These are phyloP conservation scores for Callorhinus ursinus DNA, from an alignment of 2,113 vertebrate species.

Conservation along the genomic window DNA sequence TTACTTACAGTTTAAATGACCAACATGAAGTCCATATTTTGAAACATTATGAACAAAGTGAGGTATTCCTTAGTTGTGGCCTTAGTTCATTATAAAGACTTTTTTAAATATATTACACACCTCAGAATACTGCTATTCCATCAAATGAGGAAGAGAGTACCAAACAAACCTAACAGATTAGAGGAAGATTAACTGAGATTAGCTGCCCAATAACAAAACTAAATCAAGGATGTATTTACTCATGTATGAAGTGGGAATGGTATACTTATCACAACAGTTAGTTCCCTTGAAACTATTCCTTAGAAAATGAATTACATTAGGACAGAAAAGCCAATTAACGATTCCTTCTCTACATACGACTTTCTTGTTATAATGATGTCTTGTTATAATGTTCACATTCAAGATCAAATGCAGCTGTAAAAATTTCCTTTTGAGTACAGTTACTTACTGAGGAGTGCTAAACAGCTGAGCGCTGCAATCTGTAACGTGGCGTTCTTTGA, in stretches of 20 bases:
- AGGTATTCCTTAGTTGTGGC: background rate
- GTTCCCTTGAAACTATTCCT: background rate
- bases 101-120: background rate
- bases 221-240: background rate
- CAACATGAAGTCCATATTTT: background rate
- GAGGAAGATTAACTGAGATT: background rate
- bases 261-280: background rate
- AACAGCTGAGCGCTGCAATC: constrained; percentile 90
- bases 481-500: constrained; percentile 90
- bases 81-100: background rate
- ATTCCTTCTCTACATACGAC: background rate
- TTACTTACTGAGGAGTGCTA: constrained; percentile 95
- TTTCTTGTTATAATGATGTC: background rate
- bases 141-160: background rate
- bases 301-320: background rate
- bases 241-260: background rate
- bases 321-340: background rate
- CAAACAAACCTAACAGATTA: background rate
- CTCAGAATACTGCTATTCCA: background rate
- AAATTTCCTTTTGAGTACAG: background rate
- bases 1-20: background rate
- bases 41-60: background rate
- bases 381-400: background rate
- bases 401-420: background rate
- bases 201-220: background rate